phyloP scores from a whole-genome alignment of 1,140 invertebrate genomes.

The Pissodes strobi region DNA sequence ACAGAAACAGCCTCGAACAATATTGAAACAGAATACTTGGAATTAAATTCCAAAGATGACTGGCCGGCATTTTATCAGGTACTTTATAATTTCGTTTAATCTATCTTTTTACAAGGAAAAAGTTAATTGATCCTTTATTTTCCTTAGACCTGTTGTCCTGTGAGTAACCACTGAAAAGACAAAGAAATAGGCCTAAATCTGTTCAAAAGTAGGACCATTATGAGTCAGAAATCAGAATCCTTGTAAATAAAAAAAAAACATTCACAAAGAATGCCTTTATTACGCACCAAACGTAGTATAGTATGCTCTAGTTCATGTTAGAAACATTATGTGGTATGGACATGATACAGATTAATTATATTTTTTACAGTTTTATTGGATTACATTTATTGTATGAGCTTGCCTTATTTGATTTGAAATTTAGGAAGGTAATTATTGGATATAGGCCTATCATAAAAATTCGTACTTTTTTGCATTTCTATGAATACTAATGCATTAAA shows the following conservation, averaged over 20 bases:
- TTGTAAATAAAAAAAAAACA: slow-evolving; percentile 22
- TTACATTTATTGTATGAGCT: too few species aligned
- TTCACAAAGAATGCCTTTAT: slow-evolving; percentile 10
- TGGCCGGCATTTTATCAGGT: slow-evolving; percentile 73
- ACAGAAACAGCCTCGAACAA: slow-evolving; percentile 54
- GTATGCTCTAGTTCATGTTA: not conserved
- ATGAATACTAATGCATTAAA: too few species aligned
- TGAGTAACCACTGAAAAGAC: not conserved
- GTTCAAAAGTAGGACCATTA: not conserved
- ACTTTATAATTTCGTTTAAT: slow-evolving; percentile 42
- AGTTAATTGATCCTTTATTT: slow-evolving; percentile 7
- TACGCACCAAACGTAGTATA: not conserved
- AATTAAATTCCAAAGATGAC: slow-evolving; percentile 65
- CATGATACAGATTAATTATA: too few species aligned
- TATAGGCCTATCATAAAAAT: too few species aligned
- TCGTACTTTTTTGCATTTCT: too few species aligned
- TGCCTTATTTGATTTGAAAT: too few species aligned
- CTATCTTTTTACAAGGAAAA: not conserved
- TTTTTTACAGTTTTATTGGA: too few species aligned
- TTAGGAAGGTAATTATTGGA: too few species aligned
- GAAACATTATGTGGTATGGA: too few species aligned
- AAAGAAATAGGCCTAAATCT: slow-evolving; percentile 1
- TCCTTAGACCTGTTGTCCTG: not conserved
- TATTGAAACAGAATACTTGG: slow-evolving; percentile 70
- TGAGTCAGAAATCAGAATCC: slow-evolving; percentile 8